Evolutionary conservation across 2,888 invertebrate genomes (phyloP), one percentile per base, ranked within the genome.

Genomic region (Dicroscelio sp.): DNA sequence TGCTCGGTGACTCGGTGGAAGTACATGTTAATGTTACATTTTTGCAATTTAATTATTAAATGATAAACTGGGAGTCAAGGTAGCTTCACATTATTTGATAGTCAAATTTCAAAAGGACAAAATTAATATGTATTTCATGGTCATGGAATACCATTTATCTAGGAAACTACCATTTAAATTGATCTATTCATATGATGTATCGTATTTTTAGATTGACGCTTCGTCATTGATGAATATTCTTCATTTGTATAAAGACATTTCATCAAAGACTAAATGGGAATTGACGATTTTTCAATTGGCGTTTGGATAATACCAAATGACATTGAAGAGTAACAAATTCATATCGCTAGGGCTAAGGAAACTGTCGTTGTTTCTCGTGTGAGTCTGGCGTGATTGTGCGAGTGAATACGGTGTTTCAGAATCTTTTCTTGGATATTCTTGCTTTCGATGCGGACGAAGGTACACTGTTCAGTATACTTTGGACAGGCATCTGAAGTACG

Each of bases 401-500:
- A 92, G 92, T 92, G 86, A 79, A 90, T 69, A 91, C 84, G 95
- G 94, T 94, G 95, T 95, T 95, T 95, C 95, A 95, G 95, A 95
- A 25, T 94, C 93, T 84, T 86, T 91, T 94, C 90, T 94, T 83
- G 93, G 94, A 90, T 95, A 93, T 94, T 93, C 88, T 94, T 95
- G 95, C 90, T 94, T 89, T 90, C 94, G 94, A 67, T 95, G 95
- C 85, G 94, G 95, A 86, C 93, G 95, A 84, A 94, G 88, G 85
- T 96, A 94, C 91, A 95, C 92, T 87, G 91, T 94, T 87, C 90
- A 90, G 71, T 86, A 90, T 31, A 90, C 90, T 12, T 88, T 97
- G 94, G 95, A 96, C 71, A 95, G 96, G 14, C 97, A 96, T 92
- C 95, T 94, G 88, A 95, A 95, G 76, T 96, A 96, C 93, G 97